Base-by-base conservation (phyloP, 2,113 vertebrate genomes). In the Eonycteris spelaea region DNA sequence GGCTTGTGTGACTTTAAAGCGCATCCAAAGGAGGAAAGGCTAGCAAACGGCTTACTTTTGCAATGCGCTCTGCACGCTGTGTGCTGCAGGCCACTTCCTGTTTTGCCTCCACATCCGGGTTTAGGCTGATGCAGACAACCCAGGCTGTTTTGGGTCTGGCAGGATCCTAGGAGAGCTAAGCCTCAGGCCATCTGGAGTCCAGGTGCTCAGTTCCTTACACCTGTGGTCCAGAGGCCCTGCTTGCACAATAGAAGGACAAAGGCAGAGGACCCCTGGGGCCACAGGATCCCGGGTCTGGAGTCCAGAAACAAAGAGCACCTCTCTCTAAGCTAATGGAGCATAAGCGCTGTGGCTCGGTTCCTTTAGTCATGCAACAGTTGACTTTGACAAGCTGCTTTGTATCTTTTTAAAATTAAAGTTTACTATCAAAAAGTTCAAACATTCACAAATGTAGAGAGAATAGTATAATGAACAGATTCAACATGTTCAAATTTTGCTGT, bases 261-360 rank as follows among this genome's bases (percentile, higher is more conserved):
- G 55, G 30, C 71, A 71, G 18, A 40, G 43, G 40, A 13, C 43
- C n/a, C 26, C 30, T 70, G 85, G 8, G 71, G 45, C 70, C 7
- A 0, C 3, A 2, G 15, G 59, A 26, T n/a, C 22, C 51, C 18
- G 13, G 35, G 26, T 9, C 5, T 3, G n/a, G 18, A 71, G 9
- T 28, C 30, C 79, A 61, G 35, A 77, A 83, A 70, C 7, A 1
- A 21, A 14, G n/a, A 40, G 55, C 53, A 9, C 15, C 61, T 65
- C 14, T 75, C 68, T 30, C 14, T 63, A 53, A 65, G n/a, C 68
- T 40, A 24, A 16, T 35, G 45, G n/a, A 22, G 24, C 12, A 6
- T 24, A 63, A 38, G 40, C 7, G 0, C 67, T 8, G 26, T 24
- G 40, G 30, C 55, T 63, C 55, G 43, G 10, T 82, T 61, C 82